phyloP scores from a whole-genome alignment of 2,113 vertebrate species.

The Tor tambroides region DNA sequence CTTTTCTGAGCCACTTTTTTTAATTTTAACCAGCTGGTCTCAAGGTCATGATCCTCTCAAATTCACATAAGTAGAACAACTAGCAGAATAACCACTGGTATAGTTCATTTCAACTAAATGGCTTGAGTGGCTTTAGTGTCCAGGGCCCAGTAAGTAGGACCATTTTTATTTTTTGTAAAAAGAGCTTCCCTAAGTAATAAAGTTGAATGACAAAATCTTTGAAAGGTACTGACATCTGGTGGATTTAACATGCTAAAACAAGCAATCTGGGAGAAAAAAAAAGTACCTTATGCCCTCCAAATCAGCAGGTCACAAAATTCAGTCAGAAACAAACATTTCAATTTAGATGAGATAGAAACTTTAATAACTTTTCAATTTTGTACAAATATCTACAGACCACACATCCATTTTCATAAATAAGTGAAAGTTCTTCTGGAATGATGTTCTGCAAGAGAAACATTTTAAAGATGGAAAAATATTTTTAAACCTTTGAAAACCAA shows the following conservation, averaged over 20 bases:
- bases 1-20: no score
- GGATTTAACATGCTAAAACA: constrained; percentile 22
- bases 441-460: constrained; percentile 31
- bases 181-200: no score
- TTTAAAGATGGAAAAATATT: constrained; percentile 39
- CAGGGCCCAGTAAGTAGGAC: no score
- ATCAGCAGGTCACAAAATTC: neutral
- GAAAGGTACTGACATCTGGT: constrained; percentile 31
- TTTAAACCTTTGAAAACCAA: constrained; percentile 49
- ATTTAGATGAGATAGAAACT: constrained; percentile 69
- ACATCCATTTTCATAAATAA: constrained; percentile 76
- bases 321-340: constrained; percentile 40
- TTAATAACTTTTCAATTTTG: constrained; percentile 80
- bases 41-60: neutral
- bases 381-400: constrained; percentile 79
- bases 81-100: neutral
- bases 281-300: neutral
- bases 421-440: constrained; percentile 39
- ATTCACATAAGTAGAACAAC: neutral
- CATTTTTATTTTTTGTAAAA: no score
- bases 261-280: neutral
- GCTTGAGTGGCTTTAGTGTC: neutral
- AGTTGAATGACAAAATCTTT: neutral
- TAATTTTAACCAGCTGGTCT: neutral
- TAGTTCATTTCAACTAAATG: neutral